phyloP scores from a whole-genome alignment of 2,797 vertebrate species.

The Pangasius djambal region DNA sequence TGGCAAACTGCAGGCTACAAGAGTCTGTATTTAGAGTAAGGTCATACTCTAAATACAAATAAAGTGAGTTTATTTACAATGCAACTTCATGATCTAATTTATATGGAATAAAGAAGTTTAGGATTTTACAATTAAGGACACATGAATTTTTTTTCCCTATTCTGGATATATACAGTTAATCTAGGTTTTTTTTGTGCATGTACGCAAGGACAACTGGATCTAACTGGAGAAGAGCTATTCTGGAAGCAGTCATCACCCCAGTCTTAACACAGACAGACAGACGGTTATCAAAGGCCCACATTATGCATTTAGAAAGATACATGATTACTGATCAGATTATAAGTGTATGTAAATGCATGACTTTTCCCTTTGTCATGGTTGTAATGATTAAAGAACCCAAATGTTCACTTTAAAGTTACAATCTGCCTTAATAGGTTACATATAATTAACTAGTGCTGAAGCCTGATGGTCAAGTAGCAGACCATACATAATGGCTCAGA shows the following conservation, averaged over 20 bases:
- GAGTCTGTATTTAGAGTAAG: background rate
- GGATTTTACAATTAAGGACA: background rate
- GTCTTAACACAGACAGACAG: background rate
- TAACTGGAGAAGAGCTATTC: background rate
- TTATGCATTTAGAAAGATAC: background rate
- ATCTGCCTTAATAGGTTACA: background rate
- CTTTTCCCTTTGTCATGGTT: background rate
- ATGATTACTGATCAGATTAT: background rate
- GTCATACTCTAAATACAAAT: background rate
- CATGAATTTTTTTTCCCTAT: background rate
- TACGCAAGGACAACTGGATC: background rate
- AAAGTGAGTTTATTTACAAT: background rate
- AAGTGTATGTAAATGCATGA: background rate
- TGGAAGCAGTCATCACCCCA: background rate
- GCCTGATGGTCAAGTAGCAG: too few relatives aligned
- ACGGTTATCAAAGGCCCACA: background rate
- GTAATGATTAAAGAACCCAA: background rate
- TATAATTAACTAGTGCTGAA: background rate
- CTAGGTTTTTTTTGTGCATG: background rate
- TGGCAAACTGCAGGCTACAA: slow-evolving; percentile 9
- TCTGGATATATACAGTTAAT: background rate
- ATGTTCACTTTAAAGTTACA: background rate
- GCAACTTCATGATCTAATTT: background rate
- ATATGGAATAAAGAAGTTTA: background rate
- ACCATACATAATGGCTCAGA: background rate